Evolutionary conservation across 2,113 vertebrate genomes (phyloP).

Genomic region (Lycaon pictus): DNA sequence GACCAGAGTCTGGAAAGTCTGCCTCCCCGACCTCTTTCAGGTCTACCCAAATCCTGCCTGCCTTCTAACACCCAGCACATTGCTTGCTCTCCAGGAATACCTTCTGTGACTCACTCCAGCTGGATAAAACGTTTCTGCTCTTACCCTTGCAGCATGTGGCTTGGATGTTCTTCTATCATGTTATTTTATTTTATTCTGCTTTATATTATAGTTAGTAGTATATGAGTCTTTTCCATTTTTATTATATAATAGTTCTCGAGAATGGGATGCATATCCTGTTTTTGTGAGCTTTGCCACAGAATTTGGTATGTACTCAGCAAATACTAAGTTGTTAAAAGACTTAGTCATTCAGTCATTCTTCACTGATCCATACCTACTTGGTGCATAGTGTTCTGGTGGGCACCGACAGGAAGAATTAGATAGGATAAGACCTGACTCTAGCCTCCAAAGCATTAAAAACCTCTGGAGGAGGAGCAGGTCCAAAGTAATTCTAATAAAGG

Average conservation of each 20-base stretch:
- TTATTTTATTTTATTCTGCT: neutral
- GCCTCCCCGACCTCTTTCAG: neutral
- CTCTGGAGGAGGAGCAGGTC: neutral
- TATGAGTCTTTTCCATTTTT: neutral
- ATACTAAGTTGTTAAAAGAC: neutral
- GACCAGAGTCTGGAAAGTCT: neutral
- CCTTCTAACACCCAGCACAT: neutral
- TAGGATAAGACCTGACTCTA: neutral
- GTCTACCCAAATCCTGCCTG: neutral
- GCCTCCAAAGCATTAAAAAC: neutral
- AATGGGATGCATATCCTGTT: neutral
- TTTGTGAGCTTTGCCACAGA: neutral
- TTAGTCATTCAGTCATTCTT: neutral
- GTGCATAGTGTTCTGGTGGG: neutral
- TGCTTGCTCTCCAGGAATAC: slow-evolving; percentile 7
- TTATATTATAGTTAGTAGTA: neutral
- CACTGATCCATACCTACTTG: neutral
- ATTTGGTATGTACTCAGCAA: neutral
- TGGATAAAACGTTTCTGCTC: neutral
- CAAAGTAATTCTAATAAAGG: neutral
- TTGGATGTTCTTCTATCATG: neutral
- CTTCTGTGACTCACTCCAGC: neutral
- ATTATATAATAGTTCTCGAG: neutral
- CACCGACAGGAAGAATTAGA: neutral
- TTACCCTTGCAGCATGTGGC: neutral